Conservation (phyloP, 1,140 invertebrate species). For the Oryzaephilus surinamensis region DNA sequence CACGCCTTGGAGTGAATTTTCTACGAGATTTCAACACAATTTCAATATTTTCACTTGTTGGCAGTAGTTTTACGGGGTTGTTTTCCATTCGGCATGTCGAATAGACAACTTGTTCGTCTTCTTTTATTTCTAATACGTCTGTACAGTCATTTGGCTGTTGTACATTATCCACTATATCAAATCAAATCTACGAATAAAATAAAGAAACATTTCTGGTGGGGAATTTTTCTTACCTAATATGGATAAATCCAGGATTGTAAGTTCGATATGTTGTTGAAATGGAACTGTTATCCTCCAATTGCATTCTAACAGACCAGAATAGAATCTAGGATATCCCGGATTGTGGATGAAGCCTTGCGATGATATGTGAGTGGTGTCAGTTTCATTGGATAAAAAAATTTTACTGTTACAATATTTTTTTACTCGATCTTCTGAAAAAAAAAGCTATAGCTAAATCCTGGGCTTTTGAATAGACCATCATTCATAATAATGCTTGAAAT, state of each 20-base stretch:
- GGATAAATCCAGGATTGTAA: conserved; percentile 47
- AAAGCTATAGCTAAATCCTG: no score
- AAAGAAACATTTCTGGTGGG: neutral
- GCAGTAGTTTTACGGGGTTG: conserved; percentile 19
- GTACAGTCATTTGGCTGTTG: conserved; percentile 16
- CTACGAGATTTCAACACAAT: conserved; percentile 22
- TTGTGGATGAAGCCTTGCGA: conserved; percentile 45
- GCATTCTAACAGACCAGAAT: conserved; percentile 44
- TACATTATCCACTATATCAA: conserved; percentile 16
- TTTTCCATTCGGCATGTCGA: conserved; percentile 25
- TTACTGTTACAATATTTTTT: conserved; percentile 45
- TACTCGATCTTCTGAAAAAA: conserved; percentile 20
- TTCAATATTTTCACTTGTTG: conserved; percentile 25
- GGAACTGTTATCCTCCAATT: conserved; percentile 42
- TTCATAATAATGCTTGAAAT: no score
- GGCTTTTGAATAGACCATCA: no score
- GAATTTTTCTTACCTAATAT: conserved; percentile 41
- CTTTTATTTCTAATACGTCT: conserved; percentile 26
- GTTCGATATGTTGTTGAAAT: conserved; percentile 40
- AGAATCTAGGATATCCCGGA: conserved; percentile 52
- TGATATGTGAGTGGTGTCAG: conserved; percentile 34
- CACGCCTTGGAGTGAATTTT: conserved; percentile 21
- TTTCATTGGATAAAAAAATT: conserved; percentile 31
- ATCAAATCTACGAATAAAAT: conserved; percentile 3
- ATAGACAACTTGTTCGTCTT: conserved; percentile 23